Conservation (phyloP, 2,113 vertebrate genomes). For the Tachuris rubrigastra region DNA sequence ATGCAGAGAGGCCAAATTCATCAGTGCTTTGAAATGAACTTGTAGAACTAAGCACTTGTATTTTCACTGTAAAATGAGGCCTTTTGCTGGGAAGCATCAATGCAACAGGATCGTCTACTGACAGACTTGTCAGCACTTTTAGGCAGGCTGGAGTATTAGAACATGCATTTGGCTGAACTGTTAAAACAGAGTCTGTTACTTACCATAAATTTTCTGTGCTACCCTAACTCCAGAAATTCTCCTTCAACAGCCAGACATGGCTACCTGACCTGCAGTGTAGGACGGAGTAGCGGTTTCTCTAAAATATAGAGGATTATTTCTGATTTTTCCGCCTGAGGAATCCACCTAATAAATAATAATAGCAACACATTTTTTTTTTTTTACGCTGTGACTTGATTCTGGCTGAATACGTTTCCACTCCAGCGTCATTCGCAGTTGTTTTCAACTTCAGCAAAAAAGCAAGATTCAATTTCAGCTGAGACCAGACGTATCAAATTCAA, state of each 20-base stretch:
- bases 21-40: slow-evolving; percentile 35
- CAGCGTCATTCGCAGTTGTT: background rate
- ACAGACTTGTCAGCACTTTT: slow-evolving; percentile 42
- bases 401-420: background rate
- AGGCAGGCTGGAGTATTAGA: background rate
- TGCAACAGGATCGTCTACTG: background rate
- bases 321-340: background rate
- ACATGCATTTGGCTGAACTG: background rate
- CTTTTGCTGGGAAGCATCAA: slow-evolving; percentile 43
- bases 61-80: slow-evolving; percentile 27
- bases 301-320: background rate
- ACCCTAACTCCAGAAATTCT: background rate
- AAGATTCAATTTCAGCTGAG: background rate
- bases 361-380: slow-evolving; percentile 21
- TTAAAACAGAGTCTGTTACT: background rate
- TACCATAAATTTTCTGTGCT: background rate
- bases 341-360: background rate
- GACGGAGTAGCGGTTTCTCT: background rate
- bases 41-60: slow-evolving; percentile 20
- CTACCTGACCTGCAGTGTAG: background rate
- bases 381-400: background rate
- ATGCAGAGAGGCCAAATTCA: background rate
- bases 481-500: slow-evolving; percentile 29
- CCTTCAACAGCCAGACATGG: background rate
- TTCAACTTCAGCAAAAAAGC: slow-evolving; percentile 1